These are phyloP conservation scores for Ceratotherium simum DNA, from an alignment of 2,113 vertebrate genomes.

Conservation along the genomic window DNA sequence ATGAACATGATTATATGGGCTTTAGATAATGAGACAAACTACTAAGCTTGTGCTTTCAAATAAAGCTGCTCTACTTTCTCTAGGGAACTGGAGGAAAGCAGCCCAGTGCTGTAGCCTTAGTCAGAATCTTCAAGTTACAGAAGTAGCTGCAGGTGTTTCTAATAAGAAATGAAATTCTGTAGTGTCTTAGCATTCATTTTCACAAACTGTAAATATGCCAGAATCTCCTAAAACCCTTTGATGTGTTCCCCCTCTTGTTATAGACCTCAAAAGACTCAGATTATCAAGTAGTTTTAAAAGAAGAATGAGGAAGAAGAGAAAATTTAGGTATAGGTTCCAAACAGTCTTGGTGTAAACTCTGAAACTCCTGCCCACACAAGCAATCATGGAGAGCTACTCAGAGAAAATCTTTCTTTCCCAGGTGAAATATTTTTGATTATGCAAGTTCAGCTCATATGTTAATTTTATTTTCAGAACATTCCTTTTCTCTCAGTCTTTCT, in stretches of 20 bases:
- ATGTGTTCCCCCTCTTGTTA: background rate
- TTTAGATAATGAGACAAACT: background rate
- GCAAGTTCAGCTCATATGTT: background rate
- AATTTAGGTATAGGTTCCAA: background rate
- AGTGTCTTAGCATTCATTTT: background rate
- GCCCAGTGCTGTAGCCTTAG: background rate
- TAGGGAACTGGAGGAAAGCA: background rate
- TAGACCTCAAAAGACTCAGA: background rate
- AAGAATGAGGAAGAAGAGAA: background rate
- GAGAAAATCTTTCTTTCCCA: background rate
- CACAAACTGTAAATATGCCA: background rate
- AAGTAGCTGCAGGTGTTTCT: background rate
- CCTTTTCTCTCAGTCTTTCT: background rate
- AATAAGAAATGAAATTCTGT: background rate
- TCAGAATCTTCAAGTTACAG: background rate
- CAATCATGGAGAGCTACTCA: background rate
- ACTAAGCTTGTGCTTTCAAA: background rate
- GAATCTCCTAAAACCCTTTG: background rate
- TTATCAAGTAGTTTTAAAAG: background rate
- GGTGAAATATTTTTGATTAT: background rate
- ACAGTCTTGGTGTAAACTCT: background rate
- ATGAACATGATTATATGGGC: background rate
- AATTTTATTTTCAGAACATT: conserved; percentile 23
- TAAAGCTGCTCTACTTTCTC: background rate
- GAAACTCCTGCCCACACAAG: background rate